Evolutionary conservation across 2,888 invertebrate genomes (phyloP).

Genomic region (Emmelina monodactyla): DNA sequence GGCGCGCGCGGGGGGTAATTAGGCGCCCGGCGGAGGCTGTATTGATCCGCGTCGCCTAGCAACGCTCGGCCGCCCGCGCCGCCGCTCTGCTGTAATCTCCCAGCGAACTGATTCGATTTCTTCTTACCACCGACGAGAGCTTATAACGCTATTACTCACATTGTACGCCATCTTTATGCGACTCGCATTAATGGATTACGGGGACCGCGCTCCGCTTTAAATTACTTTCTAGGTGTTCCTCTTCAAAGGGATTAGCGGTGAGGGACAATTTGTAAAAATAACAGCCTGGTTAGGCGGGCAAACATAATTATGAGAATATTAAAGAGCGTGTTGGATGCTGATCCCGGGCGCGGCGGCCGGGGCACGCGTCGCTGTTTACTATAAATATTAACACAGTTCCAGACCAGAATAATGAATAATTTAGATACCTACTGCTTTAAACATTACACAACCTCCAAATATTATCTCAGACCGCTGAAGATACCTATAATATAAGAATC

Average conservation of each 20-base stretch:
- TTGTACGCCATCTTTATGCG: slow-evolving; percentile 17
- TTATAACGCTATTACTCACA: slow-evolving; percentile 28
- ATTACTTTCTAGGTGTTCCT: too few species aligned
- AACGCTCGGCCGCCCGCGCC: slow-evolving; percentile 38
- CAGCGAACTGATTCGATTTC: slow-evolving; percentile 46
- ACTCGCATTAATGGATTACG: slow-evolving; percentile 7
- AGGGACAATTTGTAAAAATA: slow-evolving; percentile 15
- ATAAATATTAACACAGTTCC: slow-evolving; percentile 3
- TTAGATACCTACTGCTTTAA: too few species aligned
- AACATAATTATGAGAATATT: slow-evolving; percentile 29
- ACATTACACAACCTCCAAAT: too few species aligned
- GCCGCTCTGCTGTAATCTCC: slow-evolving; percentile 57
- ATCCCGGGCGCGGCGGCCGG: slow-evolving; percentile 19
- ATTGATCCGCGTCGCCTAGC: slow-evolving; percentile 64
- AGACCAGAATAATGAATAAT: neutral
- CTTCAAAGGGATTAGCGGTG: neutral
- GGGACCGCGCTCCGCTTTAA: slow-evolving; percentile 17
- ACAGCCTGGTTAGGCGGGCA: slow-evolving; percentile 17
- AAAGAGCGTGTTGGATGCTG: slow-evolving; percentile 19
- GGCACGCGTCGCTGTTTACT: slow-evolving; percentile 21
- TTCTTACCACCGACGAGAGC: slow-evolving; percentile 18
- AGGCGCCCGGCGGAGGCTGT: slow-evolving; percentile 65
- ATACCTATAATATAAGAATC: too few species aligned
- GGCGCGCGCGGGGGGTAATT: slow-evolving; percentile 45
- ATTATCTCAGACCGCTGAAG: too few species aligned